Evolutionary conservation across 2,113 vertebrate species (phyloP), one percentile per base, ranked within the genome.

Genomic region (Urocynchramus pylzowi): DNA sequence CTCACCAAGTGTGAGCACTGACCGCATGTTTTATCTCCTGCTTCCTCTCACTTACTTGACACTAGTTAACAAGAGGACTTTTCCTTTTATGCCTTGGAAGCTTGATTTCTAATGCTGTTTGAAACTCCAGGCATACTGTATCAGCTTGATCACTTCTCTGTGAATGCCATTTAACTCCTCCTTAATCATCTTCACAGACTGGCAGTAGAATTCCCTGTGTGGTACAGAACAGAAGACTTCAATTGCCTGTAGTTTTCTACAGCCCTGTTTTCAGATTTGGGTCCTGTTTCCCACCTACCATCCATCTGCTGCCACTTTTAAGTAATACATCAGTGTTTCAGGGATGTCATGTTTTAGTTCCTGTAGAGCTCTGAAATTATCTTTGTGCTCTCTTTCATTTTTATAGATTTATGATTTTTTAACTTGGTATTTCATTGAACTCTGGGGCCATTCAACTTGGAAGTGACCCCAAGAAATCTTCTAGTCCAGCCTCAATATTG

Each of bases 41-140:
- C 79, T 89, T 89, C 39, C 65, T 89, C 89, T 89, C 68, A 84
- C 52, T 90, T 85, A 79, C 60, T 89, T 90, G 78, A 73, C 50
- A 16, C 41, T 93, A 92, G 93, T 93, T 92, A 97, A 74, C 83
- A 92, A 84, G 83, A 81, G 54, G 47, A 57, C n/a, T 89, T 92
- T 49, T 50, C 37, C 53, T 96, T 95, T 95, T 77, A 77, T 95
- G 47, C 65, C 42, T 42, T 50, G n/a, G 71, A 86, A 90, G 33
- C 54, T 90, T 81, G 50, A 90, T 97, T 94, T 95, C 47, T 81
- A 77, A 93, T 87, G 83, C 83, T 63, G 30, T 95, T 97, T 84
- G 83, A 95, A 95, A 80, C 92, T 86, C 35, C 47, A 84, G 80
- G 59, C 76, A 47, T 88, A 77, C 53, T 65, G 37, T 73, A 69